Base-by-base conservation (phyloP, 2,113 vertebrate genomes). In the Seriola dumerili region DNA sequence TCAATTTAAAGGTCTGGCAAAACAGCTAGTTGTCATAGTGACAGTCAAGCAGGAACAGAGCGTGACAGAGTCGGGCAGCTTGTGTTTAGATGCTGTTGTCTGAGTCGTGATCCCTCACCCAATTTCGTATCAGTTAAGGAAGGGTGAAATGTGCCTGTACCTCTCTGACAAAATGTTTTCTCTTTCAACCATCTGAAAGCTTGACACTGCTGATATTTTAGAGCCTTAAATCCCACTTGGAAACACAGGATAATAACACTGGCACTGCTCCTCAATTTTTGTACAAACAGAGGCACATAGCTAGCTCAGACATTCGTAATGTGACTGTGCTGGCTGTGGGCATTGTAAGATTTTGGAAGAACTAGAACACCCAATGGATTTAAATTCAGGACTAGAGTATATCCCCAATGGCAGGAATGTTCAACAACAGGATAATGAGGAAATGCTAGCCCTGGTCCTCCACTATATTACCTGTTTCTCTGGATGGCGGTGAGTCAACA, bases 1-100 rank as follows among this genome's bases (percentile, higher is more conserved):
- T 87, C 34, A 76, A 81, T 85, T 73, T 76, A 52, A 80, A 75
- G 82, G 61, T 74, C 78, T 81, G 57, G 54, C 70, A 29, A 67
- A 85, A 86, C 77, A 85, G 76, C 59, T 65, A 42, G 90, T 92
- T 85, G 91, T 89, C 91, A 91, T 92, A 72, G 91, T 55, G 69
- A 92, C 88, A 36, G 57, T 69, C 34, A 40, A 66, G 78, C 75
- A 34, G 66, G 84, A 85, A 74, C 81, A 86, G 78, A 84, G 80
- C 32, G 72, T 85, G 85, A 90, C 85, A 25, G 67, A 67, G 50
- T 17, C 17, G 54, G 36, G 29, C 48, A 55, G 83, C 68, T 67
- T 78, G 69, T 87, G 72, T 86, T 91, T 88, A 84, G 83, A 72
- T n/a, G 83, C 52, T 74, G 61, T 50, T 83, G 64, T 65, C 73